Evolutionary conservation across 2,113 vertebrate genomes (phyloP).

Genomic region (Monarcha castaneiventris): DNA sequence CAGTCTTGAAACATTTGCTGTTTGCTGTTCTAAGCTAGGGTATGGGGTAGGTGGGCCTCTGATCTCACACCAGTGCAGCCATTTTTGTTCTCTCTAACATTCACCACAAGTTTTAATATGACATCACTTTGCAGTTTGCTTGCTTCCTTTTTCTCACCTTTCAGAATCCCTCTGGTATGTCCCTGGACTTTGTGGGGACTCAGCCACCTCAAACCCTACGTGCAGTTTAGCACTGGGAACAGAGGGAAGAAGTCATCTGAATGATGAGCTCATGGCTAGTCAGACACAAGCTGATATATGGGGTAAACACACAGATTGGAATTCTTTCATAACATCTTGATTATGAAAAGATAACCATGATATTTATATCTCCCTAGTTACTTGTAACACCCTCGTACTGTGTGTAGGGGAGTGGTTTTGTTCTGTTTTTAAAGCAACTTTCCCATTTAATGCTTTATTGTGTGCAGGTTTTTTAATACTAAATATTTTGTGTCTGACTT

Average conservation of each 20-base stretch:
- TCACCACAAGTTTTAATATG: background rate
- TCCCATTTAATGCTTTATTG: background rate
- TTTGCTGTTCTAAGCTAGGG: background rate
- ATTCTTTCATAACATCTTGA: conserved; percentile 55
- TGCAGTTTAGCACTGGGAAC: conserved; percentile 39
- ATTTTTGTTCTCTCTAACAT: background rate
- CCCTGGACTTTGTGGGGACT: background rate
- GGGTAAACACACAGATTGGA: conserved; percentile 20
- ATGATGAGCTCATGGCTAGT: conserved; percentile 38
- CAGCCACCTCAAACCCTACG: background rate
- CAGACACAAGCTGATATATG: conserved; percentile 34
- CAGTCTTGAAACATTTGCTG: background rate
- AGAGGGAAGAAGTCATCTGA: conserved; percentile 9
- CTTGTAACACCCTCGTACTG: background rate
- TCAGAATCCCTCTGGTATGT: background rate
- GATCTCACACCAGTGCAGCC: background rate
- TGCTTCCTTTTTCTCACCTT: background rate
- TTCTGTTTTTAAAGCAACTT: background rate
- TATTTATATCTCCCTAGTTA: conserved; percentile 33
- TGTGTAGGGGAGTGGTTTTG: background rate
- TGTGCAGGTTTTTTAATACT: background rate
- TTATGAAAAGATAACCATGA: conserved; percentile 35
- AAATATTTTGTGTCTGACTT: background rate
- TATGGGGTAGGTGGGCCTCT: background rate
- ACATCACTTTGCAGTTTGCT: background rate